Conservation (phyloP, 2,888 invertebrate genomes). For the Pomacea canaliculata region DNA sequence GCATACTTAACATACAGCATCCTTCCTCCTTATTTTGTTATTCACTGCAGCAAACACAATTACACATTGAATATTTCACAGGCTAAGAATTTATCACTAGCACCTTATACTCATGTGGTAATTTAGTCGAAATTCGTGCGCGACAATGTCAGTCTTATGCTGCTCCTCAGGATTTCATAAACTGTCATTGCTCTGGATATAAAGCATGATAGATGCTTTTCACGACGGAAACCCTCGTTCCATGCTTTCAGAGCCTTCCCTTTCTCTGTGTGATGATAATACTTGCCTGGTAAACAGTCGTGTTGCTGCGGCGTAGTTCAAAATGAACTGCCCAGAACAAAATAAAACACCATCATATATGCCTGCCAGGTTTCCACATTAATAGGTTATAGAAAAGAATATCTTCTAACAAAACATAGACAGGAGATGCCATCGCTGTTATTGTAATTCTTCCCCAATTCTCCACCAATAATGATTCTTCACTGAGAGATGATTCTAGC, state of each 20-base stretch:
- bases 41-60: neutral
- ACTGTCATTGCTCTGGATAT: slow-evolving; percentile 94
- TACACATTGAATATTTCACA: neutral
- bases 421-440: too few relatives aligned
- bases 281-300: slow-evolving; percentile 70
- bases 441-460: too few relatives aligned
- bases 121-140: slow-evolving; percentile 92
- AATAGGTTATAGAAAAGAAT: too few relatives aligned
- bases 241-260: slow-evolving; percentile 58
- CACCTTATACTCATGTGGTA: slow-evolving; percentile 93
- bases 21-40: neutral
- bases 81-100: neutral
- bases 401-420: too few relatives aligned
- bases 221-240: slow-evolving; percentile 64
- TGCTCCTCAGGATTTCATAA: slow-evolving; percentile 85
- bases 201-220: slow-evolving; percentile 77
- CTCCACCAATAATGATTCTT: too few relatives aligned
- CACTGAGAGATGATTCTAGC: too few relatives aligned
- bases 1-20: too few relatives aligned
- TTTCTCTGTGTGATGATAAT: slow-evolving; percentile 55
- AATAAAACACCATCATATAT: neutral
- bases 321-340: slow-evolving; percentile 84
- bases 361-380: too few relatives aligned
- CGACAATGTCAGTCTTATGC: slow-evolving; percentile 83
- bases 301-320: slow-evolving; percentile 76